Base-by-base conservation (phyloP, 2,888 invertebrate species). In the Spodoptera picta region DNA sequence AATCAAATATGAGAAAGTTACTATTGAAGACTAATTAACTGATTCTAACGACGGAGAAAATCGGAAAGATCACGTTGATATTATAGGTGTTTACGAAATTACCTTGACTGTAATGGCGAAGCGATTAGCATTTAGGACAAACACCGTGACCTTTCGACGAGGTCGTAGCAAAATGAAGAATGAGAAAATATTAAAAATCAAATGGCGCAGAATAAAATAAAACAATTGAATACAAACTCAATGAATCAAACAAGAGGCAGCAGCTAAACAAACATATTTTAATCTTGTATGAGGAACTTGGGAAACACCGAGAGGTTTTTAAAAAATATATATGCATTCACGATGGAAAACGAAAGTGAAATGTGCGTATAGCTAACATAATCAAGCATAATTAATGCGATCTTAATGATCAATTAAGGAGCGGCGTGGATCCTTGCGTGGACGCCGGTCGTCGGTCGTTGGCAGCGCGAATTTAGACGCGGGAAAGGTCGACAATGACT, bases 391-490 rank as follows among this genome's bases (percentile, higher is more conserved):
- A 84, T 82, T 73, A 76, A 79, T 73, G 65, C 52, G 77, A 80
- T 82, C 80, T 84, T 84, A 87, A 87, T 85, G 75, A 79, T 83
- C 84, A 89, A 89, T 89, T 86, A 86, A 81, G 63, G 47, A 75
- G 62, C 65, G 73, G 72, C 65, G 60, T 74, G 65, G 73, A 77
- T 79, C 77, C 82, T 74, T 75, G 83, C 72, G 75, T 69, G 64
- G 68, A 58, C 73, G 67, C 69, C 58, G 69, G 67, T 24, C 73
- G 72, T 72, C 83, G 90, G 88, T 90, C 90, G 89, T 90, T 90
- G 88, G 87, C 87, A 84, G 87, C 81, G 90, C 91, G 83, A 92
- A 93, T 90, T 92, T 92, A 93, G 92, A 90, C 77, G 81, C 86
- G 70, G 86, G 82, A 92, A 92, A 92, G 92, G 90, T 91, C 91